Base-by-base conservation (phyloP, 35 echinoderm and acorn worm species). In the Stichopus chloronotus region DNA sequence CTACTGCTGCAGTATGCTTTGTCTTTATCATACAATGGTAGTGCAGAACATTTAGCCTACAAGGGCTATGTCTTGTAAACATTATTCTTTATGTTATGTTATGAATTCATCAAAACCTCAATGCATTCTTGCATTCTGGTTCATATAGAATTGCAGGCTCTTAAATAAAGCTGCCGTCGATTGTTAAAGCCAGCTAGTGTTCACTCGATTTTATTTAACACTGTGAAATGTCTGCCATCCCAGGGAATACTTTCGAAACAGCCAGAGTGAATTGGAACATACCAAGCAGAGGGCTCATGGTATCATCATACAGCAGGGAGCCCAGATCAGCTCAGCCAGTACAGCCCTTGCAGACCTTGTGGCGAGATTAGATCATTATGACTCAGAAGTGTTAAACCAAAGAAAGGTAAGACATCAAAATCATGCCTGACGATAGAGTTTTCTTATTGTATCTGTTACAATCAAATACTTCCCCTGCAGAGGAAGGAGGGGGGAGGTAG, bases 241-340 rank as follows among this genome's bases (percentile, higher is more conserved):
- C 61, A 89, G 87, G 61, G 87, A 89, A 72, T 61, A 89, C 17
- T 21, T 89, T 3, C 58, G 23, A 17, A 72, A 24, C 57, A 63
- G 87, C 25, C 58, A 89, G 87, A 89, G 60, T 25, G 87, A 89
- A 17, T 61, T 89, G 87, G 87, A 89, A 14, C 87, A 89, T 43
- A 89, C 87, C 8, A 59, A 61, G 43, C 87, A 89, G 87, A 89
- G 59, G 87, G 87, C 87, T 0, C 87, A 89, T 52, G 59, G 52
- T 5, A 89, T 89, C 19, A 89, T 89, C 11, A 89, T 89, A 61
- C 87, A 89, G 21, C 87, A 89, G 57, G 87, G 87, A 71, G 87
- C 87, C 1, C 87, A 89, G 87, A 89, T 89, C 59, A 89, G 65
- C 25, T 89, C 87, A 12, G 87, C 87, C 8, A 89, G 87, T 59